Evolutionary conservation across 2,888 invertebrate species (phyloP).

Genomic region (Microctonus hyperodae): DNA sequence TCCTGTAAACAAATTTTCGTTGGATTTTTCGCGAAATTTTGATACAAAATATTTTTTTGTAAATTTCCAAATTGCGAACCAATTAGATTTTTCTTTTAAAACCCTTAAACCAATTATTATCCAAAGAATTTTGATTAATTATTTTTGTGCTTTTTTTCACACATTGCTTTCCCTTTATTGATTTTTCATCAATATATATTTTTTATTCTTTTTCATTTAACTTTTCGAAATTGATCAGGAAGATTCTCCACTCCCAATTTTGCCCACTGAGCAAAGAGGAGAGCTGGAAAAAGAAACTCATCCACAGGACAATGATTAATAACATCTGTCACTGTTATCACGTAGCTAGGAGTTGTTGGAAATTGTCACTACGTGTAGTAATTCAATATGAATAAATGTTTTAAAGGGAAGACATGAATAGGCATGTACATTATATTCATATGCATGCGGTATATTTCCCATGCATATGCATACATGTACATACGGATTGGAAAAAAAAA

Average conservation of each 20-base stretch:
- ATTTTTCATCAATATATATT: conserved; percentile 13
- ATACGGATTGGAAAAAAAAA: conserved; percentile 4
- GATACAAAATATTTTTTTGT: conserved; percentile 60
- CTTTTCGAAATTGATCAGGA: conserved; percentile 48
- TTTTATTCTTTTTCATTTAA: conserved; percentile 20
- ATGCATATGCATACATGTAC: conserved; percentile 24
- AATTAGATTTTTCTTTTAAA: conserved; percentile 55
- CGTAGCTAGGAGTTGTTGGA: conserved; percentile 38
- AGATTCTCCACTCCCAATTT: conserved; percentile 70
- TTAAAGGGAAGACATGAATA: conserved; percentile 25
- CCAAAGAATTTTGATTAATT: conserved; percentile 15
- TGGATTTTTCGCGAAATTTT: conserved; percentile 56
- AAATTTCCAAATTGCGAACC: conserved; percentile 58
- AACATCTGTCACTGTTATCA: conserved; percentile 45
- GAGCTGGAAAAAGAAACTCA: conserved; percentile 77
- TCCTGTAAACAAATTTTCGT: conserved; percentile 62
- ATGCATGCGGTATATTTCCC: conserved; percentile 7
- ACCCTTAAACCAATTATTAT: conserved; percentile 43
- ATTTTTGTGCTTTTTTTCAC: conserved; percentile 22
- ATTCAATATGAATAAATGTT: conserved; percentile 22
- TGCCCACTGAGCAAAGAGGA: conserved; percentile 87
- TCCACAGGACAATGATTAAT: conserved; percentile 60
- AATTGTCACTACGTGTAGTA: conserved; percentile 36
- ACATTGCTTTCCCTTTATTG: conserved; percentile 3
- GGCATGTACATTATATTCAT: conserved; percentile 23